Percentiles rank a stretch among this genome's conserved stretches.
These are phyloP conservation scores for Anthopleura xanthogrammica DNA, from an alignment of 92 coral and sea anemone genomes.

Conservation along the genomic window DNA sequence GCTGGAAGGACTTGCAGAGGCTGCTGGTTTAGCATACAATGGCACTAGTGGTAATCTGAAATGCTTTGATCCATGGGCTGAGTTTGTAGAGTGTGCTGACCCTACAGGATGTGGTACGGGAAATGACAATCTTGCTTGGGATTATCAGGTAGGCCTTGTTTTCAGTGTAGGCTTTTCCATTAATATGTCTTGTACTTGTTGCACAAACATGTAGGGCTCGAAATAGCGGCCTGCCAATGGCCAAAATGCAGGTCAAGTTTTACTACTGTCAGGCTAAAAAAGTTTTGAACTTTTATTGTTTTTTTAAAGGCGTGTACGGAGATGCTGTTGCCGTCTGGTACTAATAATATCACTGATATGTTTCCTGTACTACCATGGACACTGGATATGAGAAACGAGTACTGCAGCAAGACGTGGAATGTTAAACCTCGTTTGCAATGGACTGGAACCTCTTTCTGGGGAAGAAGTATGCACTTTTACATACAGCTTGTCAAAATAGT, in stretches of 20 bases:
- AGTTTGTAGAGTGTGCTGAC: slow-evolving; percentile 91
- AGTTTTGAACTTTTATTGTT: not conserved
- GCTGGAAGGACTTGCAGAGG: slow-evolving; percentile 80
- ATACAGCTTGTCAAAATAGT: no score
- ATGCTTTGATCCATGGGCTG: slow-evolving; percentile 89
- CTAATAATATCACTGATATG: slow-evolving; percentile 88
- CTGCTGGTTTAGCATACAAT: slow-evolving; percentile 87
- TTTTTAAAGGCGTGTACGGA: slow-evolving; percentile 79
- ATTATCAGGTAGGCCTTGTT: slow-evolving; percentile 70
- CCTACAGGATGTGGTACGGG: slow-evolving; percentile 99
- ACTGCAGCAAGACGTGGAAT: slow-evolving; percentile 78
- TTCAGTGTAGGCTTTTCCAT: no score
- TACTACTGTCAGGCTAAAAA: no score
- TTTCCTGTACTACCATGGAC: slow-evolving; percentile 93
- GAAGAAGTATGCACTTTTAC: slow-evolving; percentile 52
- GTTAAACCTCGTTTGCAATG: slow-evolving; percentile 74
- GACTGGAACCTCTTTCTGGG: slow-evolving; percentile 81
- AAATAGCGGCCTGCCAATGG: no score
- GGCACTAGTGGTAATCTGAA: slow-evolving; percentile 69
- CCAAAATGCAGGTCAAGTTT: no score
- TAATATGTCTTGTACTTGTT: no score
- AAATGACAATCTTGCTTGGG: slow-evolving; percentile 74
- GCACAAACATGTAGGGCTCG: no score
- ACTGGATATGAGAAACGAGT: slow-evolving; percentile 74
- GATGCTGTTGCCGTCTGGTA: slow-evolving; percentile 70